These are phyloP conservation scores for Hemiprocne comata DNA, from an alignment of 2,113 vertebrate genomes.

Conservation along the genomic window DNA sequence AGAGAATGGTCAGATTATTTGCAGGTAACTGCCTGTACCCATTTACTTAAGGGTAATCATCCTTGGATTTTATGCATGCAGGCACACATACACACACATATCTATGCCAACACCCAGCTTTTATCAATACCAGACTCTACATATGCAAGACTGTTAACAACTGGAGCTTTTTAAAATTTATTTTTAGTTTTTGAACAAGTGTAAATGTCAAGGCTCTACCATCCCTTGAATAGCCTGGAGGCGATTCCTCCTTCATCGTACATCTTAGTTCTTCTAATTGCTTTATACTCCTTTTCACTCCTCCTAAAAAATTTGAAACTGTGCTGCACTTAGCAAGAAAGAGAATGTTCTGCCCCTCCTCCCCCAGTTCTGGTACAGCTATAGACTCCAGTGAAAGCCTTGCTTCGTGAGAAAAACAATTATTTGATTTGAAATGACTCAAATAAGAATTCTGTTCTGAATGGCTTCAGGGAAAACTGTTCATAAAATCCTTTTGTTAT, in stretches of 20 bases:
- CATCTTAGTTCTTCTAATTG: not conserved
- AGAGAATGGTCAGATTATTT: accelerated
- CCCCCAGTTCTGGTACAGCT: not conserved
- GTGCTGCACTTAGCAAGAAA: not conserved
- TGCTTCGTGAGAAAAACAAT: not conserved
- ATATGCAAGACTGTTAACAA: not conserved
- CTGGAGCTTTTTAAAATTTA: not conserved
- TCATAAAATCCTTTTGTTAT: not conserved
- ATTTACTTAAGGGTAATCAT: not conserved
- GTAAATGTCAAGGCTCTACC: not conserved
- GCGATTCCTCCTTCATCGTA: not conserved
- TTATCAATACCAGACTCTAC: not conserved
- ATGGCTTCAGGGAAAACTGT: not conserved
- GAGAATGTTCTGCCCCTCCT: not conserved
- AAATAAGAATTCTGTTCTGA: not conserved
- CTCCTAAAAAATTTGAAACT: not conserved
- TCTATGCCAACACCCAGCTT: not conserved
- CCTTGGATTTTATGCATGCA: not conserved
- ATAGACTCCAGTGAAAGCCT: not conserved
- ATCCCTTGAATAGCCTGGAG: not conserved
- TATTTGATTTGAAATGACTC: slow-evolving; percentile 16
- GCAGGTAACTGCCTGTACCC: not conserved
- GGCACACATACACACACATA: not conserved
- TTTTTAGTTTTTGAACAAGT: not conserved
- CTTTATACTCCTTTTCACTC: not conserved